phyloP scores from a whole-genome alignment of 2,113 vertebrate species.

The Macaca mulatta region DNA sequence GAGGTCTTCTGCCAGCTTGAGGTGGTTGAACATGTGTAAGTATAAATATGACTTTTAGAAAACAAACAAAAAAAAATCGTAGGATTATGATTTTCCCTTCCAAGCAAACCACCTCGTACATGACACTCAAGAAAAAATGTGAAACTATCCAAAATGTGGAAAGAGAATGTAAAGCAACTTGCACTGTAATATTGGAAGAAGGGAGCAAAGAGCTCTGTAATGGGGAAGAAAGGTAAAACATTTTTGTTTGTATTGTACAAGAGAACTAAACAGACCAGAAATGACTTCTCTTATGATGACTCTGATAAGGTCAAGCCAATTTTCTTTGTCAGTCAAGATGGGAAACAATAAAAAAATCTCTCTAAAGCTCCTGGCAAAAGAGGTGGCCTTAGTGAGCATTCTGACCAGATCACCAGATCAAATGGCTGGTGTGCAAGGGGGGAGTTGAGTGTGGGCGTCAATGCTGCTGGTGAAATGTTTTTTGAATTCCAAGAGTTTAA shows the following conservation, averaged over 20 bases:
- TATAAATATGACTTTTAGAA: not conserved
- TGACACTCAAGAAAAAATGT: not conserved
- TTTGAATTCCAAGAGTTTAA: not conserved
- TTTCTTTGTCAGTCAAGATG: not conserved
- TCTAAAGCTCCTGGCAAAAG: not conserved
- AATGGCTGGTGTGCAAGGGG: not conserved
- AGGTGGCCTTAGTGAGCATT: not conserved
- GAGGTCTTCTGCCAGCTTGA: not conserved
- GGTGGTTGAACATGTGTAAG: rapidly evolving
- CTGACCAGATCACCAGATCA: not conserved
- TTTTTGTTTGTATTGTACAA: not conserved
- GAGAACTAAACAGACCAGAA: not conserved
- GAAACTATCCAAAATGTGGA: not conserved
- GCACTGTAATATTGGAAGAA: too few relatives aligned
- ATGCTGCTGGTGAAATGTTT: not conserved
- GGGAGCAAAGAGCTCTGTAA: not conserved
- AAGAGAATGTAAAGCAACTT: not conserved
- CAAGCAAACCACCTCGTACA: not conserved
- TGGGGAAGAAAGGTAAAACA: not conserved
- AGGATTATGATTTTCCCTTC: not conserved
- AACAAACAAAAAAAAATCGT: not conserved
- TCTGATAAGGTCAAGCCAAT: too few relatives aligned
- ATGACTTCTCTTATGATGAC: not conserved
- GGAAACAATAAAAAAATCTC: not conserved
- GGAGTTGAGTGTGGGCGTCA: not conserved